These are phyloP conservation scores for Haliclona indistincta DNA, from an alignment of 37 sponge, comb jelly and placozoan genomes.

Conservation along the genomic window DNA sequence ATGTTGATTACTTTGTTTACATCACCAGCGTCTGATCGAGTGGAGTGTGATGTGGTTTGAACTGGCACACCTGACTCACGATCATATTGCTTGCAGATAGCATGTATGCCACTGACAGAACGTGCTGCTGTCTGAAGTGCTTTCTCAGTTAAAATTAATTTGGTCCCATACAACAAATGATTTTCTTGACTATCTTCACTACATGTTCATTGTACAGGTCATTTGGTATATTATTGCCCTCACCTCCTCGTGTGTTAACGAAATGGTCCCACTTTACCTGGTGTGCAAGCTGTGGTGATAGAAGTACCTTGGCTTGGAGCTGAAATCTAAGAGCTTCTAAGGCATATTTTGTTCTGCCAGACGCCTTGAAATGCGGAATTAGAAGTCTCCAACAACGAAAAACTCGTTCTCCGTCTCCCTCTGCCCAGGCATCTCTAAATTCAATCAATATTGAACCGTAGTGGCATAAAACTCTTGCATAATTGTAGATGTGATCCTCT, in stretches of 20 bases:
- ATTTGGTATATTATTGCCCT: slow-evolving; percentile 33
- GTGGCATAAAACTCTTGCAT: too few relatives aligned
- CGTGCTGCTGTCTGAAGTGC: slow-evolving; percentile 18
- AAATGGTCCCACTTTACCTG: slow-evolving; percentile 27
- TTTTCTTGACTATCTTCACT: slow-evolving; percentile 16
- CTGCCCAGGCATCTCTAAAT: slow-evolving; percentile 31
- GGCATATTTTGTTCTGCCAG: slow-evolving; percentile 10
- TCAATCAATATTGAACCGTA: slow-evolving; percentile 13
- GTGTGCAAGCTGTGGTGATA: slow-evolving; percentile 20
- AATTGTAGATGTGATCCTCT: slow-evolving; percentile 30
- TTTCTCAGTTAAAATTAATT: slow-evolving; percentile 22
- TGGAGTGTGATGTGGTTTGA: neutral
- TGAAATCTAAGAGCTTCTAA: slow-evolving; percentile 17
- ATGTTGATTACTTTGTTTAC: neutral
- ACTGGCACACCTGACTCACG: neutral
- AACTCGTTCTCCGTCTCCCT: slow-evolving; percentile 37
- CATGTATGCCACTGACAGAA: neutral
- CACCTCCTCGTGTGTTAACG: slow-evolving; percentile 32
- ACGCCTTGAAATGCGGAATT: slow-evolving; percentile 15
- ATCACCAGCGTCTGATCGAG: neutral
- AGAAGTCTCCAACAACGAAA: slow-evolving; percentile 8
- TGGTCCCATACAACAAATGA: slow-evolving; percentile 33
- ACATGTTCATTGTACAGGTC: slow-evolving; percentile 23
- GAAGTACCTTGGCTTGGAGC: neutral
- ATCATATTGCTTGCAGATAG: too few relatives aligned